Evolutionary conservation across 2,888 invertebrate species (phyloP), one percentile per base, ranked within the genome.

Genomic region (Clanis bilineata): DNA sequence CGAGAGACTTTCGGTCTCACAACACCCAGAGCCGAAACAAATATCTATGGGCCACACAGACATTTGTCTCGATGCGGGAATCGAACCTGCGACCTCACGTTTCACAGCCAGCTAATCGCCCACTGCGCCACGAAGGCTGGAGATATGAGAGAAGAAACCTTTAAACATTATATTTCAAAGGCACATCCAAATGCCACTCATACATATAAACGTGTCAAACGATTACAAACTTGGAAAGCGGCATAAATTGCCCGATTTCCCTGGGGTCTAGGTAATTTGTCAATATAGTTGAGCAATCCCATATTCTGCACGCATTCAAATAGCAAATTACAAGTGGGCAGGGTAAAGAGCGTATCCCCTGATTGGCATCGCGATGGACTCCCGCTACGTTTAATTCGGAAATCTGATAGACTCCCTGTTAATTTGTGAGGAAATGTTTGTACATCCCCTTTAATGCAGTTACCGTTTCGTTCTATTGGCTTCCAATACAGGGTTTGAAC

Each of bases 281-380:
- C 51, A 36, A 36, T 38, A 47, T 43, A 45, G 25, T 57, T 12
- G 15, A 41, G 9, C 38, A 22, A 18, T 51, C 12, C 22, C n/a
- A 45, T 38, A 58, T 47, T 55, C 44, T 39, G 59, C 45, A 58
- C 39, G 55, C 74, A 69, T 69, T 63, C 65, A 72, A 71, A 69
- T 71, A 69, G 68, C 66, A 75, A 79, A 78, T 80, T 74, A 77
- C 74, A 65, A 72, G 69, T 72, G 71, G 72, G 71, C 60, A 57
- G 72, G 69, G 68, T 55, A 71, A 71, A 73, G 70, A 64, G 58
- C 59, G 47, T 43, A 56, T 62, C 68, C 74, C 73, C 79, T 90
- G 87, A 90, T 90, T 90, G 90, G 88, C 88, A 86, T 88, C 86
- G 85, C 90, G 85, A 90, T 82, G 85, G 86, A 86, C 80, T 79